Evolutionary conservation across 2,888 invertebrate genomes (phyloP).

Genomic region (Linnaemya tessellans): DNA sequence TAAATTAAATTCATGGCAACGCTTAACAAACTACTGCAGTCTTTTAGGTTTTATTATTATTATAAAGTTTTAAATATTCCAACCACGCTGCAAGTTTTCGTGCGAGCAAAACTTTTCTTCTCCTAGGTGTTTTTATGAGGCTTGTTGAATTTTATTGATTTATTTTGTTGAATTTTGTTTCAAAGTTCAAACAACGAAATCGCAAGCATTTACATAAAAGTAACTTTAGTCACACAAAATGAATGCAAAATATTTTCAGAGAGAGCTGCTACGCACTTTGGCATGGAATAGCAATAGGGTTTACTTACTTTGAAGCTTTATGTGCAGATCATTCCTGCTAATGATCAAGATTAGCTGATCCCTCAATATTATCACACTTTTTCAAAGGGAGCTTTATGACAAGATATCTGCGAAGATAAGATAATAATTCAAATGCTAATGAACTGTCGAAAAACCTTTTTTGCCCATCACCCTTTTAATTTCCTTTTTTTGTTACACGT

Average conservation of each 20-base stretch:
- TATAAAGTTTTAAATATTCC: conserved; percentile 36
- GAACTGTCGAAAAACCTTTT: no score
- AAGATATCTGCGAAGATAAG: no score
- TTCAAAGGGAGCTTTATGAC: no score
- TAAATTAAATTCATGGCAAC: conserved; percentile 47
- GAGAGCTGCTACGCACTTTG: not conserved
- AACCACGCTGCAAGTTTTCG: conserved; percentile 10
- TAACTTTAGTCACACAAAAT: conserved; percentile 63
- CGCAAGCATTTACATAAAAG: conserved; percentile 55
- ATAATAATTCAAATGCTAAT: no score
- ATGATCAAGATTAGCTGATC: no score
- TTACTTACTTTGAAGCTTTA: no score
- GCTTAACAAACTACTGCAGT: conserved; percentile 46
- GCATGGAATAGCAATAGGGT: no score
- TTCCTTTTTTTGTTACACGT: no score
- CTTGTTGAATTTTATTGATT: conserved; percentile 23
- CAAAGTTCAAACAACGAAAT: conserved; percentile 11
- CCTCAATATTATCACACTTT: no score
- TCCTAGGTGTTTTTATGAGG: conserved; percentile 44
- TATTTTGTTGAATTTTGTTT: not conserved
- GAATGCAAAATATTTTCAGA: conserved; percentile 26
- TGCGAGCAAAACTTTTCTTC: conserved; percentile 35
- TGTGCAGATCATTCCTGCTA: no score
- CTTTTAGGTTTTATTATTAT: conserved; percentile 2
- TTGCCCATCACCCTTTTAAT: no score